Conservation (phyloP, 2,113 vertebrate genomes). For the Carlito syrichta region DNA sequence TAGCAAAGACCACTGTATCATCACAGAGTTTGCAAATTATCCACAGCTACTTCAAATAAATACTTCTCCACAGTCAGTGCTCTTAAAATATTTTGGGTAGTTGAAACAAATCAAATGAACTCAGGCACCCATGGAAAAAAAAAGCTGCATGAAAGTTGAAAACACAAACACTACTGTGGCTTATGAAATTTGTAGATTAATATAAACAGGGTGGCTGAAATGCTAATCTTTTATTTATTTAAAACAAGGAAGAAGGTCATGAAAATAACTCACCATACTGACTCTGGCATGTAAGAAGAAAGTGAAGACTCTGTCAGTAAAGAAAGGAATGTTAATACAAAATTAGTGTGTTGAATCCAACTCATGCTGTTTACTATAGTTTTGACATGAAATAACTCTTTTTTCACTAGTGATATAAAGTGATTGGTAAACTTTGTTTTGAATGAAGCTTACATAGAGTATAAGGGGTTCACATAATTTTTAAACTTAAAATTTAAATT, state of each 20-base stretch:
- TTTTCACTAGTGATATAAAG: slow-evolving; percentile 55
- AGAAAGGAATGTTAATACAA: slow-evolving; percentile 60
- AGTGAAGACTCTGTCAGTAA: slow-evolving; percentile 59
- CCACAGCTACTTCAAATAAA: slow-evolving; percentile 75
- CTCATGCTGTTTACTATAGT: slow-evolving; percentile 57
- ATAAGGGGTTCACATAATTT: slow-evolving; percentile 13
- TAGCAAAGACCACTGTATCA: slow-evolving; percentile 49
- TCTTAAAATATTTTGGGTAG: slow-evolving; percentile 70
- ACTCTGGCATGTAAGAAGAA: slow-evolving; percentile 50
- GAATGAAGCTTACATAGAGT: slow-evolving; percentile 52
- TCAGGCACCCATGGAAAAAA: slow-evolving; percentile 48
- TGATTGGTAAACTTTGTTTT: slow-evolving; percentile 70
- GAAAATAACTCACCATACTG: slow-evolving; percentile 67
- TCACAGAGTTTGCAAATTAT: slow-evolving; percentile 67
- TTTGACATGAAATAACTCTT: slow-evolving; percentile 53
- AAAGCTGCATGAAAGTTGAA: slow-evolving; percentile 62
- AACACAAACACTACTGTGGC: slow-evolving; percentile 65
- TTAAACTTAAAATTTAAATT: slow-evolving; percentile 47
- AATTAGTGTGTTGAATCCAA: slow-evolving; percentile 49
- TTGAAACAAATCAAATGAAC: slow-evolving; percentile 65
- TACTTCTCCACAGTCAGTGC: slow-evolving; percentile 50
- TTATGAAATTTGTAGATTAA: slow-evolving; percentile 75
- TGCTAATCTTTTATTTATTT: slow-evolving; percentile 79
- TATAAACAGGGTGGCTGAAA: slow-evolving; percentile 71
- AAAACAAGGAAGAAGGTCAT: slow-evolving; percentile 69